phyloP scores from a whole-genome alignment of 2,113 vertebrate genomes.

The Grammomys surdaster region DNA sequence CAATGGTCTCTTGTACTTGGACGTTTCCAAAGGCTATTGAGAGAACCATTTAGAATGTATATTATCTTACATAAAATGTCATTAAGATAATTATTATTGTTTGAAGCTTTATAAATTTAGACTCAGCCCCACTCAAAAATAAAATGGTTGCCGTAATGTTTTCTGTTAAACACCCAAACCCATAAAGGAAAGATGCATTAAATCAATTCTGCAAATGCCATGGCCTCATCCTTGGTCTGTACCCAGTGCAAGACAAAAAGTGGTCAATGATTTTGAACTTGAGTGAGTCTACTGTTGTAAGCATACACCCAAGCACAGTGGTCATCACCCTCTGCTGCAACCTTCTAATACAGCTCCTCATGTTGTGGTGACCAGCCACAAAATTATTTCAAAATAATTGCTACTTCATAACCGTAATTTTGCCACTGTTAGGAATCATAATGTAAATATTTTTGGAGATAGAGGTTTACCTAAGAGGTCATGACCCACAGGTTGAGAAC shows the following conservation, averaged over 20 bases:
- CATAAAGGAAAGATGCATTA: background rate
- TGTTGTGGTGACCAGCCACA: background rate
- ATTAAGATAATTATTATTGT: background rate
- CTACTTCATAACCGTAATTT: background rate
- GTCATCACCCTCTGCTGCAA: background rate
- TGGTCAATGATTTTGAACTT: too few relatives aligned
- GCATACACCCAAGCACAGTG: too few relatives aligned
- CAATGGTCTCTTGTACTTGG: too few relatives aligned
- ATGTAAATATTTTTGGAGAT: background rate
- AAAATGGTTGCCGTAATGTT: background rate
- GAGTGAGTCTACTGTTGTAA: background rate
- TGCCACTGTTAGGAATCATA: background rate
- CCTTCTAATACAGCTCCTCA: background rate
- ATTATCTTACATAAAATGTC: background rate
- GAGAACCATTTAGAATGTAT: background rate
- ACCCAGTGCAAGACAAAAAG: too few relatives aligned
- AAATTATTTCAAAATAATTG: background rate
- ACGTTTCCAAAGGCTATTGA: background rate
- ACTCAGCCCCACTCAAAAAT: background rate
- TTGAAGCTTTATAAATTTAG: conserved; percentile 2
- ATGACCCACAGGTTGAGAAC: background rate
- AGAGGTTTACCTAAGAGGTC: background rate
- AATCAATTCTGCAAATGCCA: background rate
- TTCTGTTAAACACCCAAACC: background rate
- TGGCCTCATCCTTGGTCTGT: background rate